A percentile compares a stretch with the other conserved stretches of the same genome.
phyloP scores from a whole-genome alignment of 2,113 vertebrate species.

The Rhabdomys dilectus region DNA sequence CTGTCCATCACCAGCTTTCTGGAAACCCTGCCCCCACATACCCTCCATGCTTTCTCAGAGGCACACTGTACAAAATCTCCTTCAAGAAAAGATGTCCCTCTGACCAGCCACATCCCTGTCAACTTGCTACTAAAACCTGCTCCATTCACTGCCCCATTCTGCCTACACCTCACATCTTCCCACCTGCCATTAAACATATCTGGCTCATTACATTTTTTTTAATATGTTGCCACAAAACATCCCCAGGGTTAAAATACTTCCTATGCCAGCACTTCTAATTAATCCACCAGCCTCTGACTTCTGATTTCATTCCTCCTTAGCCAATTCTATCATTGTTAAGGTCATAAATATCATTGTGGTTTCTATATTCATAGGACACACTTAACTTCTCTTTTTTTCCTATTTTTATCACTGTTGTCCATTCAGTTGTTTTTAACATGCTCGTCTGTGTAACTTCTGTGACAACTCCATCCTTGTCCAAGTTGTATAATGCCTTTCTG shows the following conservation, averaged over 20 bases:
- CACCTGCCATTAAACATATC: background rate
- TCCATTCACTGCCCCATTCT: background rate
- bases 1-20: background rate
- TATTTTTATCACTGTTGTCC: background rate
- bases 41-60: background rate
- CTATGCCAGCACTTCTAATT: background rate
- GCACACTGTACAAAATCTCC: background rate
- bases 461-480: background rate
- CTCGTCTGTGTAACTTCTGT: background rate
- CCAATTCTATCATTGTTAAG: background rate
- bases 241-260: background rate
- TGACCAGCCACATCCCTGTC: background rate
- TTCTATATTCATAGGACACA: background rate
- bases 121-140: background rate
- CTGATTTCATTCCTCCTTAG: background rate
- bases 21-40: background rate
- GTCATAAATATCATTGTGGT: background rate
- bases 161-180: background rate
- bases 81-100: background rate
- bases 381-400: background rate
- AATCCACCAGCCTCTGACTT: background rate
- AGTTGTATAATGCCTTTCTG: background rate
- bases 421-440: background rate
- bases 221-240: background rate
- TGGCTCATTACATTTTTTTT: background rate